Evolutionary conservation across 2,888 invertebrate genomes (phyloP), one percentile per base, ranked within the genome.

Genomic region (Tillus elongatus): DNA sequence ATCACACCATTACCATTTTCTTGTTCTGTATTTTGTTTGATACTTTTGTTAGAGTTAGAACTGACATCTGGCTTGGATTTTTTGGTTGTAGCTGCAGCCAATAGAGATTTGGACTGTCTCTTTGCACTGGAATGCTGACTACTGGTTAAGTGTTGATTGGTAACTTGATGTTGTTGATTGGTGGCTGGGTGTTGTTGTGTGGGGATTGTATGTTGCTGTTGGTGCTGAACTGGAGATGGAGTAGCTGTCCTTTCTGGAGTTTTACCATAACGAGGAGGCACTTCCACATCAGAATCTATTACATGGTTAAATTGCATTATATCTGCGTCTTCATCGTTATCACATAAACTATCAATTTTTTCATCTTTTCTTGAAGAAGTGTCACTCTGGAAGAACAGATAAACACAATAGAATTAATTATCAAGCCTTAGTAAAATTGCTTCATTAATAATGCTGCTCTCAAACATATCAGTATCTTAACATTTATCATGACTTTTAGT

Each of bases 301-400:
- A 59, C 39, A 33, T 60, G 58, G 37, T 49, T 57, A 44, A 57
- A 62, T 29, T 56, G 48, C 28, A 42, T 40, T 11, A 57, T 49
- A 35, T 58, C 61, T 35, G 53, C 49, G 2, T 61, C 60, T 34
- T 57, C 55, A 10, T 62, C 59, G 33, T 53, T 53, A 42, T 59
- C 60, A 38, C 50, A 46, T 26, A 50, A 39, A 31, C 49, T 46
- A 32, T 60, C 60, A 13, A 45, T 41, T 52, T 63, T 63, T 24
- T 60, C 58, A 40, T 61, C 63, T 51, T 61, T 62, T 41, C 53
- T 53, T 3, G 61, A 57, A 13, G 61, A 55, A 9, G 57, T 50
- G 43, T 65, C 64, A 48, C 60, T 62, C 63, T 66, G 45, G 28
- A 57, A 49, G 28, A 16, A 40, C 45, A 29, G 32, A 38, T 19